phyloP scores from a whole-genome alignment of 2,113 vertebrate genomes.

The Bufo bufo region DNA sequence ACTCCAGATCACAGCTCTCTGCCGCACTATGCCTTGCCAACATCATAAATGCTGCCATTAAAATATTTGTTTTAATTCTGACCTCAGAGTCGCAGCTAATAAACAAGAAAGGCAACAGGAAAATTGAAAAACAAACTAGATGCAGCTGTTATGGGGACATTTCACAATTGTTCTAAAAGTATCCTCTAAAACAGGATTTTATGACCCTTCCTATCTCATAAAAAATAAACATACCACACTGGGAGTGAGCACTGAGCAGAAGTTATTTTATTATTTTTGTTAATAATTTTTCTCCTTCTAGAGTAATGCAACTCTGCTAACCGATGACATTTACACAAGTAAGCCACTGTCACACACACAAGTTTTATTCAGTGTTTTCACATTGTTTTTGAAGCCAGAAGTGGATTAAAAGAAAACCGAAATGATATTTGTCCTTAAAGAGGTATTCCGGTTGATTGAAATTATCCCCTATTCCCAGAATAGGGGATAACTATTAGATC shows the following conservation, averaged over 20 bases:
- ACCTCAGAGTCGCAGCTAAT: constrained; percentile 76
- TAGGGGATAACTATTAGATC: too few relatives aligned
- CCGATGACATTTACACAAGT: not conserved
- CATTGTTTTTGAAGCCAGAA: too few relatives aligned
- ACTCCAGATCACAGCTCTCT: constrained; percentile 54
- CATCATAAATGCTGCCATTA: constrained; percentile 71
- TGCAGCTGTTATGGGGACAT: constrained; percentile 69
- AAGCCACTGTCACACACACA: too few relatives aligned
- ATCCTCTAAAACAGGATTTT: constrained; percentile 67
- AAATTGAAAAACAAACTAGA: constrained; percentile 70
- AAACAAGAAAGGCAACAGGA: constrained; percentile 74
- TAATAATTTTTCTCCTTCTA: not conserved
- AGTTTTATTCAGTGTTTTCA: too few relatives aligned
- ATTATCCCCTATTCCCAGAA: too few relatives aligned
- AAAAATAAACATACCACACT: constrained; percentile 40
- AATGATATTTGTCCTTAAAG: too few relatives aligned
- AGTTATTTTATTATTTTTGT: not conserved
- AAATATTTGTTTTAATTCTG: constrained; percentile 77
- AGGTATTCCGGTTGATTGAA: too few relatives aligned
- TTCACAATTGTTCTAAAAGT: constrained; percentile 69
- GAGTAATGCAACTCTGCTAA: not conserved
- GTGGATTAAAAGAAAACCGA: too few relatives aligned
- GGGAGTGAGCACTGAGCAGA: not conserved
- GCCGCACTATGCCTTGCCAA: constrained; percentile 62
- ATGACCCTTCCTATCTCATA: constrained; percentile 40